Percentiles rank a stretch among this genome's conserved stretches.
phyloP scores from a whole-genome alignment of 1,140 invertebrate genomes.

The Papilio polyxenes region DNA sequence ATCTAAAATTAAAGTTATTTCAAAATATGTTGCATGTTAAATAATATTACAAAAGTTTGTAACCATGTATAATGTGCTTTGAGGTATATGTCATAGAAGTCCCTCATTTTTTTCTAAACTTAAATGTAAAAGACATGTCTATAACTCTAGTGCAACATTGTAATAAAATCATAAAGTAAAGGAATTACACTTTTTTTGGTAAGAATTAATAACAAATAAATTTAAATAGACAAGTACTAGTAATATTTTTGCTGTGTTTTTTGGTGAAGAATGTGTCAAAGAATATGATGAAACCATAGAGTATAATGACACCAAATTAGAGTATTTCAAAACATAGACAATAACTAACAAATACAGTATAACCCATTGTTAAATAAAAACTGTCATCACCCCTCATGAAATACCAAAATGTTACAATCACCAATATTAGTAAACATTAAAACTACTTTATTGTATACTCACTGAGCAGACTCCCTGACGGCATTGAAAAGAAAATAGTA shows the following conservation, averaged over 20 bases:
- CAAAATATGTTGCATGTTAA: neutral
- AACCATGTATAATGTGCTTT: too few species aligned
- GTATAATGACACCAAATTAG: neutral
- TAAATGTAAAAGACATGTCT: too few species aligned
- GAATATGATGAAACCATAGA: neutral
- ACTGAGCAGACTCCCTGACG: slow-evolving; percentile 78
- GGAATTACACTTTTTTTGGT: too few species aligned
- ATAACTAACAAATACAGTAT: slow-evolving; percentile 8
- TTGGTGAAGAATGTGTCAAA: neutral
- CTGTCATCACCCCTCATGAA: neutral
- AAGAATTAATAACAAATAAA: too few species aligned
- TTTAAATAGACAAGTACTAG: too few species aligned
- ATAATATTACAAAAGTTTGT: too few species aligned
- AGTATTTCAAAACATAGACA: slow-evolving; percentile 6
- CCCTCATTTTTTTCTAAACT: too few species aligned
- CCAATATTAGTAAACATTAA: slow-evolving; percentile 49
- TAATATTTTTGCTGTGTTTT: too few species aligned
- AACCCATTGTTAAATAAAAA: slow-evolving; percentile 5
- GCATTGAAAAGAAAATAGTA: slow-evolving; percentile 71
- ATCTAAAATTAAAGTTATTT: neutral
- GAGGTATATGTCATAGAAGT: too few species aligned
- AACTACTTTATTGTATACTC: slow-evolving; percentile 58
- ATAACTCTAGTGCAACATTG: too few species aligned
- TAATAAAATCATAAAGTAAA: too few species aligned
- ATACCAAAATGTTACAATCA: slow-evolving; percentile 44